Percentiles rank a stretch among this genome's conserved stretches.
Evolutionary conservation across 2,888 invertebrate species (phyloP).

Genomic region (Ptilodon capucinus): DNA sequence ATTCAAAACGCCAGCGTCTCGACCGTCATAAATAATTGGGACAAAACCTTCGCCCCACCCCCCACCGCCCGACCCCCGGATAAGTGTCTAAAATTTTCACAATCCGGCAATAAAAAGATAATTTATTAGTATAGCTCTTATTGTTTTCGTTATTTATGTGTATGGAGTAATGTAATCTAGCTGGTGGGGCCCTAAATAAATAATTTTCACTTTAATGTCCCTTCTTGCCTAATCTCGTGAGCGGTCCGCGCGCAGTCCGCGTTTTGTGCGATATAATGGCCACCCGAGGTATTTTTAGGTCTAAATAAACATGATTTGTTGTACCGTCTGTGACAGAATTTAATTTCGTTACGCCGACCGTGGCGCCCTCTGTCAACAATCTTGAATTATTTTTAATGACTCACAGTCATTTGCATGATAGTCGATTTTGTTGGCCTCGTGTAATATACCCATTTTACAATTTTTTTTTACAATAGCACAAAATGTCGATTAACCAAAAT

Average conservation of each 20-base stretch:
- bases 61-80: slow-evolving; percentile 60
- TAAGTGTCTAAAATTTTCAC: slow-evolving; percentile 83
- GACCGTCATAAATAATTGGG: slow-evolving; percentile 81
- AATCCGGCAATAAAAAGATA: slow-evolving; percentile 83
- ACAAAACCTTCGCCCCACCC: slow-evolving; percentile 68
- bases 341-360: slow-evolving; percentile 69
- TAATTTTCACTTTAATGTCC: slow-evolving; percentile 81
- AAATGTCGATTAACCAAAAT: no score
- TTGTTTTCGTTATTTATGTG: slow-evolving; percentile 83
- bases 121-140: slow-evolving; percentile 83
- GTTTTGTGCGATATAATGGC: slow-evolving; percentile 74
- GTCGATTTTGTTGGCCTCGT: slow-evolving; percentile 34
- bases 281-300: slow-evolving; percentile 81
- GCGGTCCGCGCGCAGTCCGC: slow-evolving; percentile 67
- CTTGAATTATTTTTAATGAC: slow-evolving; percentile 77
- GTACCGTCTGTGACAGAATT: slow-evolving; percentile 78
- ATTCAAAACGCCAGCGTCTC: slow-evolving; percentile 77
- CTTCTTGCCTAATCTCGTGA: slow-evolving; percentile 81
- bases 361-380: slow-evolving; percentile 65
- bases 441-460: neutral
- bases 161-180: slow-evolving; percentile 83
- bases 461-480: no score
- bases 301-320: slow-evolving; percentile 83
- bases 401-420: slow-evolving; percentile 48
- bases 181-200: slow-evolving; percentile 79